phyloP scores from a whole-genome alignment of 2,888 invertebrate species.

The Acrobasis repandana region DNA sequence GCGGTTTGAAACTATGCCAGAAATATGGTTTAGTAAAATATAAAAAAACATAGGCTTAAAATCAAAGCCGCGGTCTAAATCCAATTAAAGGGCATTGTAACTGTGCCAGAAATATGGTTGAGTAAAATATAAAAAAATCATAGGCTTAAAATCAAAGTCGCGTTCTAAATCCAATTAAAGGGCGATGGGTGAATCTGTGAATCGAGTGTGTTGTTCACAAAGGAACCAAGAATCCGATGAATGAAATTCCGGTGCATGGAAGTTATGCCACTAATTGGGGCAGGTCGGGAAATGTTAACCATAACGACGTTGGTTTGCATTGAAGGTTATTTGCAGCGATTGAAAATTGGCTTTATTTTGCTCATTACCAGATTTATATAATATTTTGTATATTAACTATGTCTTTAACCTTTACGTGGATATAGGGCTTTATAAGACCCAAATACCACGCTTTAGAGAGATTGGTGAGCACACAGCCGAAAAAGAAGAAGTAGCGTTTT shows the following conservation, averaged over 20 bases:
- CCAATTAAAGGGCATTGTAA: too few species aligned
- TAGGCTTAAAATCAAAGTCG: not conserved
- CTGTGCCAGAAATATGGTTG: too few species aligned
- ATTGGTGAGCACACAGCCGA: too few species aligned
- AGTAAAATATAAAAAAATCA: not conserved
- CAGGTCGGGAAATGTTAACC: slow-evolving; percentile 28
- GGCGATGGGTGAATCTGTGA: slow-evolving; percentile 24
- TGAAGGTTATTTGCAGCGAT: not conserved
- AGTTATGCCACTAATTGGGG: slow-evolving; percentile 54
- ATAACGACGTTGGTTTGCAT: not conserved
- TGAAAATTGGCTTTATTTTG: not conserved
- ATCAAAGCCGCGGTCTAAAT: too few species aligned
- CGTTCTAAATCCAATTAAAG: slow-evolving; percentile 27
- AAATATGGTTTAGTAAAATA: too few species aligned
- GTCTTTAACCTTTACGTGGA: too few species aligned
- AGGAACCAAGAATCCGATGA: slow-evolving; percentile 43
- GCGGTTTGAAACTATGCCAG: too few species aligned
- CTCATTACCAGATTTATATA: not conserved
- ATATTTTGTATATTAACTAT: not conserved
- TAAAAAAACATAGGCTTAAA: too few species aligned
- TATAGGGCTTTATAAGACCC: too few species aligned
- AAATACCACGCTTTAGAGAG: too few species aligned
- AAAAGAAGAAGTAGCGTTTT: too few species aligned
- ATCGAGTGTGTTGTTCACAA: slow-evolving; percentile 31
- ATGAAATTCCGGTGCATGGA: slow-evolving; percentile 43